Base-by-base conservation (phyloP, 2,113 vertebrate genomes). In the Vidua chalybeata region DNA sequence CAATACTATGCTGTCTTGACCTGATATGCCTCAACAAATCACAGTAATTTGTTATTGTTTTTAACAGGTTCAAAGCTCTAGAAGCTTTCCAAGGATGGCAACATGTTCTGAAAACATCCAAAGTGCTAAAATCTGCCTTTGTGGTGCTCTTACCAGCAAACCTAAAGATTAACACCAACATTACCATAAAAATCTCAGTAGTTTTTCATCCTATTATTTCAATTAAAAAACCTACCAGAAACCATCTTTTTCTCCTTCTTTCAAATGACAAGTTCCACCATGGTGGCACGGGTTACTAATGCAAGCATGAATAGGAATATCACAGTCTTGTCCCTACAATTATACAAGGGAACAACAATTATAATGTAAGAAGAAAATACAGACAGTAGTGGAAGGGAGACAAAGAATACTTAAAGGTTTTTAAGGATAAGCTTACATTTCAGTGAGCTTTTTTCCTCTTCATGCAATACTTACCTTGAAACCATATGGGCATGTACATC, bases 401-500 rank as follows among this genome's bases (percentile, higher is more conserved):
- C 2, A 75, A 48, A 56, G 6, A 84, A 67, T 67, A 58, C 6
- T 28, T 30, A 7, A 48, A 43, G 6, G 5, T 45, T 73, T 10
- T 61, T 62, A 76, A 74, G 27, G 10, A 64, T 39, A 82, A 68
- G 33, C 6, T 86, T 33, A n/a, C 2, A 26, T 35, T 80, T 58
- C 52, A 58, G 7, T 45, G 19, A 83, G 11, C 14, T 64, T 71
- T 37, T 7, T 26, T 58, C 27, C 16, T 72, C 28, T 49, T 72
- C 39, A 31, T 52, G 54, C 33, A 56, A 17, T 37, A 67, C 90
- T 45, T 97, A 99, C 99, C 99, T 99, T 99, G 96, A 99, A 99
- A 87, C 99, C 99, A 76, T 99, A 99, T 0, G 99, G 99, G 75
- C 99, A 99, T 84, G 98, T 99, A 93, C 99, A 99, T 92, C 99